A percentile compares a stretch with the other conserved stretches of the same genome.
Evolutionary conservation across 2,888 invertebrate species (phyloP).

Genomic region (Argynnis bischoffii): DNA sequence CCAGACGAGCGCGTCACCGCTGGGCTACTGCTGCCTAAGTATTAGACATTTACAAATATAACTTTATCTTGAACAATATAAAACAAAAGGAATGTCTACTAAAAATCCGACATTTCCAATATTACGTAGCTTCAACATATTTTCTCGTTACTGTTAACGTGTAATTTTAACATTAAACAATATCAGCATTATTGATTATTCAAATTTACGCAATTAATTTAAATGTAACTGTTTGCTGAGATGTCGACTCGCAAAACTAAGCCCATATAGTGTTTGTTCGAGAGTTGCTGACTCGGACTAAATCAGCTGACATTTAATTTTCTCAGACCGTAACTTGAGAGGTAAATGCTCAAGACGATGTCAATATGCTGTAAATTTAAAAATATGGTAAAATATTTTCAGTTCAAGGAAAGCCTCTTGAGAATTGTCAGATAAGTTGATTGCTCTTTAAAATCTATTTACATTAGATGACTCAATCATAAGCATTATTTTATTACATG

Average conservation of each 20-base stretch:
- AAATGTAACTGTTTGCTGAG: not conserved
- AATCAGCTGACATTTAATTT: slow-evolving; percentile 6
- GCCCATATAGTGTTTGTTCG: slow-evolving; percentile 3
- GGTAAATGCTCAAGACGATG: slow-evolving; percentile 1
- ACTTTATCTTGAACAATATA: too few species aligned
- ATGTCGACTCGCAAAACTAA: slow-evolving; percentile 3
- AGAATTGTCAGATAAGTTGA: not conserved
- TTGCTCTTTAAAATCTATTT: too few species aligned
- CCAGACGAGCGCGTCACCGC: too few species aligned
- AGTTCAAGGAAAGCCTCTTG: not conserved
- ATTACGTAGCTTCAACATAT: not conserved
- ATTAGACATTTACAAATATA: too few species aligned
- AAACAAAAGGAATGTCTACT: too few species aligned
- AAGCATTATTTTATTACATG: too few species aligned
- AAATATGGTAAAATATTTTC: not conserved
- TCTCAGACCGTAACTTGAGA: not conserved
- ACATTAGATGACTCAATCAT: too few species aligned
- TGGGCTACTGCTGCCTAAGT: too few species aligned
- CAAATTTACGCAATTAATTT: slow-evolving; percentile 18
- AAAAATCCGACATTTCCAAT: too few species aligned
- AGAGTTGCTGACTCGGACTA: slow-evolving; percentile 7
- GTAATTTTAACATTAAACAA: slow-evolving; percentile 7
- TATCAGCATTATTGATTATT: slow-evolving; percentile 13
- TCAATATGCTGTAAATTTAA: slow-evolving; percentile 9
- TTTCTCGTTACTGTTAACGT: not conserved